Evolutionary conservation across 2,113 vertebrate genomes (phyloP).

Genomic region (Trichomycterus rosablanca): DNA sequence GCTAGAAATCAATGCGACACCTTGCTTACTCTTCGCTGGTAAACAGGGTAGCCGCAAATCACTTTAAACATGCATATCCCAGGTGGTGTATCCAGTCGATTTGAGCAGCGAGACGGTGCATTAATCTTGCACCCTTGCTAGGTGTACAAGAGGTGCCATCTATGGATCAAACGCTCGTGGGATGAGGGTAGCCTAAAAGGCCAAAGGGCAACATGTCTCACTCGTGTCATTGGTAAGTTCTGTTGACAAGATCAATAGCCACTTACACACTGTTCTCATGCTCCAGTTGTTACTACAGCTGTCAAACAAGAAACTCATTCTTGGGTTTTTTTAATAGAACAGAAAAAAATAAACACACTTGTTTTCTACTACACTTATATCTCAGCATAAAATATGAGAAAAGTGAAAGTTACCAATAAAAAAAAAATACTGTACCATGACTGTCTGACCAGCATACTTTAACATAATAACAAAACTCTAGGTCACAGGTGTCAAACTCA

Average conservation of each 20-base stretch:
- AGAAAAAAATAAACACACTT: too few relatives aligned
- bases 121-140: slow-evolving; percentile 8
- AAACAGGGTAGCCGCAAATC: slow-evolving; percentile 7
- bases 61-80: slow-evolving; percentile 7
- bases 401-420: too few relatives aligned
- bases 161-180: not conserved
- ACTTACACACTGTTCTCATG: not conserved
- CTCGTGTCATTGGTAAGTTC: slow-evolving; percentile 9
- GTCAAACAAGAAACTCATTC: too few relatives aligned
- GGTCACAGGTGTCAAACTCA: too few relatives aligned
- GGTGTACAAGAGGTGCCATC: not conserved
- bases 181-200: not conserved
- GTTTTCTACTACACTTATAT: too few relatives aligned
- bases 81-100: slow-evolving; percentile 7
- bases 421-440: too few relatives aligned
- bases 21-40: slow-evolving; percentile 27
- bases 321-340: too few relatives aligned
- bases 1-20: slow-evolving; percentile 34
- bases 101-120: slow-evolving; percentile 12
- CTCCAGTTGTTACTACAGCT: too few relatives aligned
- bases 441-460: too few relatives aligned
- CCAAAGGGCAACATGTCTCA: slow-evolving; percentile 15
- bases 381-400: too few relatives aligned
- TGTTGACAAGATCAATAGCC: slow-evolving; percentile 21
- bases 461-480: too few relatives aligned